Conservation (phyloP, 2,113 vertebrate genomes). For the Sialia sialis region DNA sequence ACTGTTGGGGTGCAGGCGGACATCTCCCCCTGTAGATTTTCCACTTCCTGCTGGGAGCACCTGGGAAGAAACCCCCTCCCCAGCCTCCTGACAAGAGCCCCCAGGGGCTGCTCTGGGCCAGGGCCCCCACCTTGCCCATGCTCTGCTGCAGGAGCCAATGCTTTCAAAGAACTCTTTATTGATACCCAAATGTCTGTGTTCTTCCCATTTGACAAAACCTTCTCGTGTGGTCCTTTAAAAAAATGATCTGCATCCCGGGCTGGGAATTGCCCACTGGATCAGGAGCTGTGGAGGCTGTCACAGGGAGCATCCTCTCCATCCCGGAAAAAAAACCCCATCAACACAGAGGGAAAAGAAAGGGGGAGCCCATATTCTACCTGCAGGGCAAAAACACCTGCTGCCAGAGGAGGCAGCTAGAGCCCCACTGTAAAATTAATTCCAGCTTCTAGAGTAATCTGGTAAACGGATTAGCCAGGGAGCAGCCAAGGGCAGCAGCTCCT, state of each 20-base stretch:
- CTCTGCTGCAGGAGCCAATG: neutral
- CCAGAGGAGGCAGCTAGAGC: neutral
- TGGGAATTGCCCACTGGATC: neutral
- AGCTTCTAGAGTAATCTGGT: conserved; percentile 43
- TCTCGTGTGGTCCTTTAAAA: conserved; percentile 72
- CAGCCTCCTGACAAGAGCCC: neutral
- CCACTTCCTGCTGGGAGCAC: neutral
- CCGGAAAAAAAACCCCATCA: neutral
- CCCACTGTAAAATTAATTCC: conserved; percentile 23
- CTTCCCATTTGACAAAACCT: conserved; percentile 62
- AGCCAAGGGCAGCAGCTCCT: neutral
- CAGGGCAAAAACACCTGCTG: conserved; percentile 5
- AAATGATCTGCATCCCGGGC: neutral
- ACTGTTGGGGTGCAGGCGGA: neutral
- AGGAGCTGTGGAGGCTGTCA: neutral
- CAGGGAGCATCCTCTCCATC: neutral
- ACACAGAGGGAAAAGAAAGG: neutral
- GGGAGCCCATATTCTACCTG: neutral
- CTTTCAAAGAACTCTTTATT: conserved; percentile 77
- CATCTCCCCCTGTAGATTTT: neutral
- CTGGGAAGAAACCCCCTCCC: neutral
- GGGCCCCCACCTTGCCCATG: fast-evolving
- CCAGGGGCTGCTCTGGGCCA: fast-evolving
- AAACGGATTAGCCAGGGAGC: neutral
- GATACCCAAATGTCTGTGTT: conserved; percentile 54